phyloP scores from a whole-genome alignment of 1,140 invertebrate species.

The Trypoxylus dichotomus region DNA sequence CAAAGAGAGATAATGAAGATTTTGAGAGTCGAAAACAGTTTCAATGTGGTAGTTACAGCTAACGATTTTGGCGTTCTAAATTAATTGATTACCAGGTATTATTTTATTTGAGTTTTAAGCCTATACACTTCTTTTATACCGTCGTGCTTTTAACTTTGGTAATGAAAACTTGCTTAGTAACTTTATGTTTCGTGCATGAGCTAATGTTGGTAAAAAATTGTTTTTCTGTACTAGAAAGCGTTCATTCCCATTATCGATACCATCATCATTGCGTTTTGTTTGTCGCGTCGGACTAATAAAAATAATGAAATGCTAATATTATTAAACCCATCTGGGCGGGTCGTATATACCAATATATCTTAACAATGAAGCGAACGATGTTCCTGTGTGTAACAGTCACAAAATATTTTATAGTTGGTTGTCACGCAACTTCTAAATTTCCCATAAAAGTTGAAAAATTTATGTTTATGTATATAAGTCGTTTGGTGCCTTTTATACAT shows the following conservation, averaged over 20 bases:
- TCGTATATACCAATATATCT: background rate
- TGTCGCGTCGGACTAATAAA: background rate
- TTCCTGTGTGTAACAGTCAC: constrained; percentile 2
- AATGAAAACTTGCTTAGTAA: too few relatives aligned
- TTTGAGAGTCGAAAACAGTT: too few relatives aligned
- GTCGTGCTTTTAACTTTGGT: too few relatives aligned
- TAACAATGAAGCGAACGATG: constrained; percentile 2
- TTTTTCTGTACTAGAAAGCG: too few relatives aligned
- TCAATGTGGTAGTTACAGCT: too few relatives aligned
- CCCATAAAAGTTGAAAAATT: background rate
- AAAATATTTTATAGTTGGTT: background rate
- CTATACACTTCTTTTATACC: too few relatives aligned
- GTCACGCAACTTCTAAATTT: background rate
- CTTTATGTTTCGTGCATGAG: too few relatives aligned
- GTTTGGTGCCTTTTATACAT: background rate
- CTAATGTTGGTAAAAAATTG: too few relatives aligned
- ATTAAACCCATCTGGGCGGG: background rate
- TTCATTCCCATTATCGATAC: background rate
- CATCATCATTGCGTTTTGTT: background rate
- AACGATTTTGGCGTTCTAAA: too few relatives aligned
- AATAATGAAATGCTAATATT: constrained; percentile 4
- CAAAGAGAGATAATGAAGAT: too few relatives aligned
- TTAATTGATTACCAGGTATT: too few relatives aligned
- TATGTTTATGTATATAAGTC: constrained; percentile 3
- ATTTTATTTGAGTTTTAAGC: too few relatives aligned